Base-by-base conservation (phyloP, 23 tunicate species). In the Clavelina lepadiformis region DNA sequence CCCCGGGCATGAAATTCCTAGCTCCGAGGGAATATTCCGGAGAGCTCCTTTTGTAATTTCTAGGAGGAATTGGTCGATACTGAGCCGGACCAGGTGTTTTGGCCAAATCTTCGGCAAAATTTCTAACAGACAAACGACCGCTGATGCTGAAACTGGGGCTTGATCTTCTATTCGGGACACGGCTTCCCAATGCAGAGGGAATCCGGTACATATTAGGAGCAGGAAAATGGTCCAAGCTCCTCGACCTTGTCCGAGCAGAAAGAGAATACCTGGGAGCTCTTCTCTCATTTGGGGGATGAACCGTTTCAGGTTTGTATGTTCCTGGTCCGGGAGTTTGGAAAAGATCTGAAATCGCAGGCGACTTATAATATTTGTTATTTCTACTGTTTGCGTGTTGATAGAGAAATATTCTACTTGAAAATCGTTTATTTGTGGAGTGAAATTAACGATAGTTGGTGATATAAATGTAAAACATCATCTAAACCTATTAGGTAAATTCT, bases 31-130 rank as follows among this genome's bases (percentile, higher is more conserved):
- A 85, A 36, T 70, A 85, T 31, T 44, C 58, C 23, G 94, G 86
- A 7, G 86, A 62, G 67, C 80, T 56, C 5, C 73, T 38, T 4
- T 63, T 51, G 80, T 69, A 85, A 13, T 34, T 34, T 22, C 52
- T 46, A 19, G 87, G 72, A 25, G 38, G 28, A 5, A 80, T 66
- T 24, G 33, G 32, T 28, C 33, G 38, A 68, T 85, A 85, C 23
- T 70, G 56, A 19, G 86, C 94, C 3, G 94, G 86, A n/a, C 94
- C 94, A 1, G 94, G 94, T 15, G 94, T 85, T 46, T 73, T 79
- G 25, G 86, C 79, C 61, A 85, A 46, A 28, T 85, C 94, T 0
- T 85, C 80, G 11, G 64, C 38, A 38, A 85, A 85, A 4, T 79
- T 58, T 2, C 58, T 72, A 24, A 72, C 73, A 28, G 19, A 47